These are phyloP conservation scores for Gibbula magus DNA, from an alignment of 2,888 invertebrate genomes.

Conservation along the genomic window DNA sequence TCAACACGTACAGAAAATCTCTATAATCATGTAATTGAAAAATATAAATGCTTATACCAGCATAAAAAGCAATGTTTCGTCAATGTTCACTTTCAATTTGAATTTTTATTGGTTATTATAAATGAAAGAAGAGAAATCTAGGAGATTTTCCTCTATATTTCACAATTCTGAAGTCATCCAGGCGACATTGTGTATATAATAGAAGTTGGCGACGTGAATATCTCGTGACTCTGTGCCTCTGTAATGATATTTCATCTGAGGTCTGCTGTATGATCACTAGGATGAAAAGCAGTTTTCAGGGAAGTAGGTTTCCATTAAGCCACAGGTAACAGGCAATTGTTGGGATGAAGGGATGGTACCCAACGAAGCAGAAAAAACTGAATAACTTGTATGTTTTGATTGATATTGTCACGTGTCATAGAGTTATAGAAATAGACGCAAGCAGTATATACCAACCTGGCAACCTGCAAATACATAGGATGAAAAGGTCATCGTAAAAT, in stretches of 20 bases:
- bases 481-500: too few species aligned
- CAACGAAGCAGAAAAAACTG: not conserved
- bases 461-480: too few species aligned
- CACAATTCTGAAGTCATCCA: too few species aligned
- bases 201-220: not conserved
- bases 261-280: not conserved
- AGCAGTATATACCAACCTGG: too few species aligned
- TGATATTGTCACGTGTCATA: not conserved
- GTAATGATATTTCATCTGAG: conserved; percentile 1
- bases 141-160: too few species aligned
- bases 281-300: conserved; percentile 4
- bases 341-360: not conserved
- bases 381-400: not conserved
- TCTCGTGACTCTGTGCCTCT: not conserved
- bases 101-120: too few species aligned
- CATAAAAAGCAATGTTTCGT: too few species aligned
- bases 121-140: too few species aligned
- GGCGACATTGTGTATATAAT: not conserved
- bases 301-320: not conserved
- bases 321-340: not conserved
- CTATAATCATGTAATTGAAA: too few species aligned
- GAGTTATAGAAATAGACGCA: not conserved
- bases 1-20: too few species aligned
- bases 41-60: too few species aligned
- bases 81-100: too few species aligned